These are phyloP conservation scores for Eurypyga helias DNA, from an alignment of 2,113 vertebrate genomes.

Conservation along the genomic window DNA sequence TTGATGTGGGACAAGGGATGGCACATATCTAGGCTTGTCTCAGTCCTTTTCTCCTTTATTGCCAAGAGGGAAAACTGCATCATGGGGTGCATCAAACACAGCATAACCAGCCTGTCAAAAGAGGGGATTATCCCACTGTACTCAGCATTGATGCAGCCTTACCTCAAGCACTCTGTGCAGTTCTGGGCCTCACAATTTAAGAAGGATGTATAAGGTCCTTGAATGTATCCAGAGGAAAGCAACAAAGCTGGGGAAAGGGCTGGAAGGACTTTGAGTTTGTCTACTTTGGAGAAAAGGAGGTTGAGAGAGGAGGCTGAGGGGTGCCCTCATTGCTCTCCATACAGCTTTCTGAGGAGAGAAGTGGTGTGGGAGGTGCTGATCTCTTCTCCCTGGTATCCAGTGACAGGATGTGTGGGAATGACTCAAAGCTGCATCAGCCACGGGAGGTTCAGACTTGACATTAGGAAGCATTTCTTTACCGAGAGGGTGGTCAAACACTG, in stretches of 20 bases:
- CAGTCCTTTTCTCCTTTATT: neutral
- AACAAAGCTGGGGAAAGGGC: neutral
- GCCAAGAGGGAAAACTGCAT: fast-evolving
- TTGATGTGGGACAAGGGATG: neutral
- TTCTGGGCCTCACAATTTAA: too few relatives aligned
- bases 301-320: neutral
- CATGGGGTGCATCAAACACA: too few relatives aligned
- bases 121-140: neutral
- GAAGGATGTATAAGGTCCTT: neutral
- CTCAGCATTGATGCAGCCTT: neutral
- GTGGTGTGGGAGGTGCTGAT: neutral
- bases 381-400: neutral
- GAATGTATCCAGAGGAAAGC: neutral
- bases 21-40: neutral
- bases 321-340: neutral
- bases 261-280: neutral
- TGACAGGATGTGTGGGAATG: fast-evolving
- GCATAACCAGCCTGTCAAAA: fast-evolving
- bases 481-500: neutral
- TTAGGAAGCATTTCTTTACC: neutral
- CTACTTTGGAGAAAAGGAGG: neutral
- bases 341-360: neutral
- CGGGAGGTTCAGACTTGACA: neutral
- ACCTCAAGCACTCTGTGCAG: neutral
- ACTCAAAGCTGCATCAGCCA: neutral